These are phyloP conservation scores for Riptortus pedestris DNA, from an alignment of 1,140 invertebrate species.

Conservation along the genomic window DNA sequence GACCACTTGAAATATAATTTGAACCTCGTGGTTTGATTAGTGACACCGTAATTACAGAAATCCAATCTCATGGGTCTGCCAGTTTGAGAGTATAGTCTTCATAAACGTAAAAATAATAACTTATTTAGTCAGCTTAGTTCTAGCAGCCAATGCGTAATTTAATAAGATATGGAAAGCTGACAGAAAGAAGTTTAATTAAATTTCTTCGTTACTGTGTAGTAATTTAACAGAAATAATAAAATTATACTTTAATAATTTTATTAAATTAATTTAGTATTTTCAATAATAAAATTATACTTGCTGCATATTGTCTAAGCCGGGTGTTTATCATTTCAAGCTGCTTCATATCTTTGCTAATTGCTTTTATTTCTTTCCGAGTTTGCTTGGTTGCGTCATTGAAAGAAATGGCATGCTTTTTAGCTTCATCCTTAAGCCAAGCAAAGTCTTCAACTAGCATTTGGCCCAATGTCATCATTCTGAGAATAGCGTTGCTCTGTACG, in stretches of 20 bases:
- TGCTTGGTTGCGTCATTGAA: background rate
- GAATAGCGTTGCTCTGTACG: background rate
- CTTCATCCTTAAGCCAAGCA: background rate
- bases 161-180: too few species aligned
- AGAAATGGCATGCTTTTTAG: background rate
- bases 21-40: too few species aligned
- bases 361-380: constrained; percentile 28
- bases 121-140: too few species aligned
- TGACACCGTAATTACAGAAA: too few species aligned
- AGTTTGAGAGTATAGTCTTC: too few species aligned
- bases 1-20: too few species aligned
- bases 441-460: background rate
- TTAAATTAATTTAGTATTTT: background rate
- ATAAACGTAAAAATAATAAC: too few species aligned
- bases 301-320: background rate
- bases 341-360: constrained; percentile 23
- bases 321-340: background rate
- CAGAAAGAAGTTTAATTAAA: too few species aligned
- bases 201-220: too few species aligned
- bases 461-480: background rate
- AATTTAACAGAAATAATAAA: too few species aligned
- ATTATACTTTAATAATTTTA: background rate
- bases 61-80: too few species aligned
- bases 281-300: background rate
- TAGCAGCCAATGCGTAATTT: too few species aligned